Evolutionary conservation across 1,140 invertebrate species (phyloP), one percentile per base, ranked within the genome.

Genomic region (Whitmania pigra): DNA sequence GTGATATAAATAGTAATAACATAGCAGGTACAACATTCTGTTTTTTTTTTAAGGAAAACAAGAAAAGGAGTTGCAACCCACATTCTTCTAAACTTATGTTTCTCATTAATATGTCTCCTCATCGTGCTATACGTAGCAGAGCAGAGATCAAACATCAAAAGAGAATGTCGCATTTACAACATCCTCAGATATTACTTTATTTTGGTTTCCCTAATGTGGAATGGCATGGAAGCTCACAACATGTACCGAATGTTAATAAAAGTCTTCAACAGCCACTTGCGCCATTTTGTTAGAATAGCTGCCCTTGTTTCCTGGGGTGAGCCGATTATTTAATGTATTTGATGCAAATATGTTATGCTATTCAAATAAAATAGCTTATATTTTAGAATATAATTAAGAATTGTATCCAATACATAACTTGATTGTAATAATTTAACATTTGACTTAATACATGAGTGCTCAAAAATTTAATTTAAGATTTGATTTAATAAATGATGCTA

Each of bases 161-260:
- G 29, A 18, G 71, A 53, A 22, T 71, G 71, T 63, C 25, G 55
- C 6, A 53, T 71, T 57, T 31, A 29, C 15, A 71, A 71, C 40
- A 29, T 63, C 25, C 25, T 71, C 22, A 43, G 71, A 55, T 71
- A 71, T 55, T 71, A 71, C n/a, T 40, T 71, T n/a, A 40, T 63
- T 43, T 29, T 71, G 27, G 71, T 71, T 18, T 60, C 71, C 15
- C 55, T 71, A 11, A 49, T 71, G 53, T 71, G 71, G 71, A 71
- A 71, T 40, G 71, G 40, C 55, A 55, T 71, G 11, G 71, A 71
- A 40, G 71, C 71, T 18, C 55, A 60, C 20, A 71, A 71, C 71
- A 71, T 71, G 71, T 63, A 71, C 71, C n/a, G 25, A 7, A 71
- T 71, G 71, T 55, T 71, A 18, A 25, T 71, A 15, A 71, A 71